Evolutionary conservation across 1,140 invertebrate genomes (phyloP).

Genomic region (Neodiprion fabricii): DNA sequence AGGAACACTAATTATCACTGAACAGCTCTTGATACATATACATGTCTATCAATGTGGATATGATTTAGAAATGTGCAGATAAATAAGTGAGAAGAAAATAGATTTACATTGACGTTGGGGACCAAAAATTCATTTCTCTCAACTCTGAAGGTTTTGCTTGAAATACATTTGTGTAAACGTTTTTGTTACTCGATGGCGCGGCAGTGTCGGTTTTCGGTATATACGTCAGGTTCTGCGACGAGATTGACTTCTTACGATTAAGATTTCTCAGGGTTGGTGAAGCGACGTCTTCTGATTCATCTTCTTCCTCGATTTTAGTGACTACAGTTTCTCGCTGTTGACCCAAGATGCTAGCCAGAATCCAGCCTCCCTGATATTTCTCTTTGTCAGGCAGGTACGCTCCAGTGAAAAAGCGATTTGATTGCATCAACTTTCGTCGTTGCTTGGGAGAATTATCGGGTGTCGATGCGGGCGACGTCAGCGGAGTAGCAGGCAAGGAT

Average conservation of each 20-base stretch:
- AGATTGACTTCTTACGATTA: slow-evolving; percentile 55
- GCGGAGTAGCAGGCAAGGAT: slow-evolving; percentile 73
- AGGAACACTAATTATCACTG: too few species aligned
- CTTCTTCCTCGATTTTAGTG: slow-evolving; percentile 51
- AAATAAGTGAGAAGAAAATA: background rate
- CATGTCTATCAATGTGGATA: background rate
- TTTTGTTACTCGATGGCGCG: slow-evolving; percentile 20
- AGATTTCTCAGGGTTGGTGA: slow-evolving; percentile 37
- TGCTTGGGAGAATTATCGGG: slow-evolving; percentile 63
- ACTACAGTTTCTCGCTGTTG: slow-evolving; percentile 49
- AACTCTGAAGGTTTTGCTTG: slow-evolving; percentile 75
- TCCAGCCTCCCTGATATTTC: slow-evolving; percentile 62
- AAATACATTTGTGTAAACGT: slow-evolving; percentile 41
- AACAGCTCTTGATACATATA: too few species aligned
- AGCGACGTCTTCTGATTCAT: slow-evolving; percentile 36
- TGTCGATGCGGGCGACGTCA: slow-evolving; percentile 67
- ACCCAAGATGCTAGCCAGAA: slow-evolving; percentile 61
- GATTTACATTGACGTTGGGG: slow-evolving; percentile 78
- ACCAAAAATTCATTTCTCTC: slow-evolving; percentile 85
- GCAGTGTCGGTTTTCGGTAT: slow-evolving; percentile 54
- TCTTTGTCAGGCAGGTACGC: slow-evolving; percentile 54
- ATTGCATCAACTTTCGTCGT: slow-evolving; percentile 38
- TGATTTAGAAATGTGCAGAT: background rate
- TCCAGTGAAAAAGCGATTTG: slow-evolving; percentile 63
- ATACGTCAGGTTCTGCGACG: slow-evolving; percentile 60